Evolutionary conservation across 2,797 vertebrate species (phyloP).

Genomic region (Balearica regulorum): DNA sequence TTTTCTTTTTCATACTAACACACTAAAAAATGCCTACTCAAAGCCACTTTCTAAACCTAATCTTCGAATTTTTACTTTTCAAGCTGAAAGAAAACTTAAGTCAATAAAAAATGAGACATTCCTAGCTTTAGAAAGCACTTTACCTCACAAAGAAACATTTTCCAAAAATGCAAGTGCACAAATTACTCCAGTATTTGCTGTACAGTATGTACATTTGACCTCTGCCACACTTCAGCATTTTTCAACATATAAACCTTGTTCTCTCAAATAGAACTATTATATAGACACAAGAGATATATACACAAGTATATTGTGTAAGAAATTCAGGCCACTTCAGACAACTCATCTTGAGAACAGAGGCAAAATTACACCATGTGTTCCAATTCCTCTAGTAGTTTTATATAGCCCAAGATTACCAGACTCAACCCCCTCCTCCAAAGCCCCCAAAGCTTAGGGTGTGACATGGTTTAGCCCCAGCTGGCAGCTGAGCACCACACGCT

Average conservation of each 20-base stretch:
- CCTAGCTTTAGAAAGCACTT: conserved; percentile 42
- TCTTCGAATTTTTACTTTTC: conserved; percentile 15
- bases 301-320: conserved; percentile 42
- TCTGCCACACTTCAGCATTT: background rate
- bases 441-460: no score
- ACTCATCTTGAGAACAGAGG: conserved; percentile 39
- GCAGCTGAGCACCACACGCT: no score
- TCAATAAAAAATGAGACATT: conserved; percentile 54
- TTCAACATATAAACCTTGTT: conserved; percentile 55
- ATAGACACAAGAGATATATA: conserved; percentile 36
- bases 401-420: background rate
- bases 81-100: conserved; percentile 42
- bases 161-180: conserved; percentile 55
- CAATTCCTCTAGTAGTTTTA: background rate
- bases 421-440: background rate
- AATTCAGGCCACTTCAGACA: conserved; percentile 43
- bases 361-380: background rate
- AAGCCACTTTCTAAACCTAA: background rate
- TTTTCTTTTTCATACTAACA: background rate
- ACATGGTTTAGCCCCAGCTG: no score
- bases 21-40: background rate
- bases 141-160: conserved; percentile 21
- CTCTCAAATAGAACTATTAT: conserved; percentile 47
- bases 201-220: conserved; percentile 41
- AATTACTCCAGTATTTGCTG: conserved; percentile 44